Percentiles rank a stretch among this genome's conserved stretches.
Evolutionary conservation across 2,888 invertebrate species (phyloP).

Genomic region (Psylliodes chrysocephalus): DNA sequence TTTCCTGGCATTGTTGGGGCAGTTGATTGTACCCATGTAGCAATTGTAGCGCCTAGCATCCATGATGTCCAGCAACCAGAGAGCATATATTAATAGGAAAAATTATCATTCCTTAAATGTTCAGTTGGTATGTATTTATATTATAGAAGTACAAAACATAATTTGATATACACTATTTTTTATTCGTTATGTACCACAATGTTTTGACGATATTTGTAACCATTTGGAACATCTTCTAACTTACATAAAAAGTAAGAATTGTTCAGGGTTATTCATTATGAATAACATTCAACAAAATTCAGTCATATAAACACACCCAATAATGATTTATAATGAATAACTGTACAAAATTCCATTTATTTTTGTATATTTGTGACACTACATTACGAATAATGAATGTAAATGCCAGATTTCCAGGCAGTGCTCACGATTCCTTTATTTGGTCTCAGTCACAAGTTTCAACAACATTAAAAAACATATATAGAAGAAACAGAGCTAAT

Average conservation of each 20-base stretch:
- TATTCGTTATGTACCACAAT: too few relatives aligned
- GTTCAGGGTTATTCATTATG: too few relatives aligned
- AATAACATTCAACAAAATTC: too few relatives aligned
- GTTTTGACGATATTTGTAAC: too few relatives aligned
- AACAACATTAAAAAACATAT: slow-evolving; percentile 8
- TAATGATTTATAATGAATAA: too few relatives aligned
- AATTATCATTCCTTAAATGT: slow-evolving; percentile 52
- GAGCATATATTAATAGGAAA: slow-evolving; percentile 50
- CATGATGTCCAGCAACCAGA: slow-evolving; percentile 33
- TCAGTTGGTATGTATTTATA: slow-evolving; percentile 35
- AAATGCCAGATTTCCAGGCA: slow-evolving; percentile 40
- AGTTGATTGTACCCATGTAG: slow-evolving; percentile 36
- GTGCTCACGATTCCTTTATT: slow-evolving; percentile 38
- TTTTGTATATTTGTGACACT: slow-evolving; percentile 35
- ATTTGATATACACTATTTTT: too few relatives aligned
- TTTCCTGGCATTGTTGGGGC: slow-evolving; percentile 31
- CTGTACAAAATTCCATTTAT: too few relatives aligned
- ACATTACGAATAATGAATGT: slow-evolving; percentile 38
- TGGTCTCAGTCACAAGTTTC: slow-evolving; percentile 36
- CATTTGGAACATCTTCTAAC: too few relatives aligned
- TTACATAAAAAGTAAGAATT: too few relatives aligned
- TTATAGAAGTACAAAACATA: too few relatives aligned
- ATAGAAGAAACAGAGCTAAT: slow-evolving; percentile 13
- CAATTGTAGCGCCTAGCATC: slow-evolving; percentile 27
- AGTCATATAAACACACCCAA: too few relatives aligned